Evolutionary conservation across 2,888 invertebrate species (phyloP), one percentile per base, ranked within the genome.

Genomic region (Oscheius sp.): DNA sequence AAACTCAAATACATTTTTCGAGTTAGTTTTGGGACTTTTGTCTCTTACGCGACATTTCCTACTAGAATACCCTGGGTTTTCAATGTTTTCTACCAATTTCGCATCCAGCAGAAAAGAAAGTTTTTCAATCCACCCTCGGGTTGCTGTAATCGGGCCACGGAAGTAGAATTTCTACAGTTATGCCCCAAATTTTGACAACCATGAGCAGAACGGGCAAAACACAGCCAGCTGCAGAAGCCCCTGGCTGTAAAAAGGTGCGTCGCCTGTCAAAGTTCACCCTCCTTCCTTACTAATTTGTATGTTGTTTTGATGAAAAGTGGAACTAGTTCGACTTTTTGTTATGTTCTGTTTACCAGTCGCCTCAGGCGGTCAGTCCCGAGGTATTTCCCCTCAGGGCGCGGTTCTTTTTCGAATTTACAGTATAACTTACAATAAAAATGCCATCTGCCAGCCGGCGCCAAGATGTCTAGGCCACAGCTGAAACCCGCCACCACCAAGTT

Each of bases 261-360:
- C 25, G 3, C 55, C 49, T 49, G 35, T 9, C 25, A 25, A 13
- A 25, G 55, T 25, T 21, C 25, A 21, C 3, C 25, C 55, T 23
- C 55, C 55, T 49, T 25, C 5, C 3, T 43, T 35, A 61, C 41
- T 43, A 61, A 61, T 61, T 61, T 61, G 43, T 41, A 21, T 43
- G 12, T 61, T 25, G 61, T 61, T 35, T 61, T 61, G 61, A 41
- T 61, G 35, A 18, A 21, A 66, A 46, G 63, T 18, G 25, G 43
- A 63, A 66, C 66, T 49, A 49, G 66, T 66, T 66, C 52, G 61
- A 43, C 66, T 66, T 66, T 66, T 66, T 66, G 66, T 66, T 66
- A 66, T 49, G 66, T 49, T 66, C 35, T 66, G 46, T 49, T 66
- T 66, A 66, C 52, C 35, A 45, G 16, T 49, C 21, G 6, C 49